These are phyloP conservation scores for Cataglyphis cursor DNA, from an alignment of 2,888 invertebrate species.

Conservation along the genomic window DNA sequence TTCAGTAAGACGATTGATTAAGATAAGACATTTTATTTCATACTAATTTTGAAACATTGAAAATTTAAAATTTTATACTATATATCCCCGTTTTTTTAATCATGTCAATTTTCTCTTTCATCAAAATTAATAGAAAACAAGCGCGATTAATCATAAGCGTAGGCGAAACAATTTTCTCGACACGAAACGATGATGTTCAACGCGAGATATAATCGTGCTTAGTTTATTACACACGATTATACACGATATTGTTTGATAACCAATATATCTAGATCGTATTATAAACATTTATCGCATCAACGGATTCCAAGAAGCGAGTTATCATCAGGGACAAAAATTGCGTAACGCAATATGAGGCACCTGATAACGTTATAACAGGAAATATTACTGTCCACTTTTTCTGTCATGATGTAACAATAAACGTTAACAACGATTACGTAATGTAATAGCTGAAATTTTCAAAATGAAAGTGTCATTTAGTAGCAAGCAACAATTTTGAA, in stretches of 20 bases:
- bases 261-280: background rate
- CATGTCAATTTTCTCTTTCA: background rate
- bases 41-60: background rate
- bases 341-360: background rate
- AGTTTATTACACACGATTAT: background rate
- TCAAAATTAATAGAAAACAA: conserved; percentile 22
- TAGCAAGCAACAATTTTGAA: conserved; percentile 1
- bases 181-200: conserved; percentile 6
- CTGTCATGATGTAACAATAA: background rate
- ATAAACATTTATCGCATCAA: conserved; percentile 11
- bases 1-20: background rate
- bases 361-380: background rate
- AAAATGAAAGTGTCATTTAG: background rate
- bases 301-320: conserved; percentile 1
- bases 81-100: background rate
- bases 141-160: background rate
- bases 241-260: background rate
- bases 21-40: background rate
- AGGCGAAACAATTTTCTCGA: background rate
- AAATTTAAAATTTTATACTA: background rate
- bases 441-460: conserved; percentile 8
- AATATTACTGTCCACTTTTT: background rate
- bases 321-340: background rate
- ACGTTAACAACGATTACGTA: background rate
- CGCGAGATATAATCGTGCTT: background rate